phyloP scores from a whole-genome alignment of 2,797 vertebrate species.

The Sebastes matsubarae region DNA sequence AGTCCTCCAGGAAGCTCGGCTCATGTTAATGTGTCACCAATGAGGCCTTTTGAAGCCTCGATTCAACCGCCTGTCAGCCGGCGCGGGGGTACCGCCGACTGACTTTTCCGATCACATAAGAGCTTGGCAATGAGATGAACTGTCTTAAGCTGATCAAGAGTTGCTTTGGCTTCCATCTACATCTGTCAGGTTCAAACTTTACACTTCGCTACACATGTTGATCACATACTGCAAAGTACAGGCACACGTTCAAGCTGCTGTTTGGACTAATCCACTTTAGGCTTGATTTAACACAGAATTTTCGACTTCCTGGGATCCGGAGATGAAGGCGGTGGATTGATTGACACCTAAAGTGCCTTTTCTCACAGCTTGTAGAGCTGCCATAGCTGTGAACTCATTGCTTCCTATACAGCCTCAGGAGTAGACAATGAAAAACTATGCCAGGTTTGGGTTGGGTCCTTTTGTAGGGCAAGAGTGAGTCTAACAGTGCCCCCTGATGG shows the following conservation, averaged over 20 bases:
- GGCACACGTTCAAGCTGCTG: conserved; percentile 47
- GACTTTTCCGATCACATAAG: conserved; percentile 58
- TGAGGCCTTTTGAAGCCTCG: conserved; percentile 69
- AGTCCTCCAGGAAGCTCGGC: conserved; percentile 62
- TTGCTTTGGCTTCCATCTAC: conserved; percentile 60
- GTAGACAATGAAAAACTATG: conserved; percentile 41
- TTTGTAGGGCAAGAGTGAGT: conserved; percentile 32
- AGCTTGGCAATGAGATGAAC: conserved; percentile 58
- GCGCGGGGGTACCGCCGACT: conserved; percentile 40
- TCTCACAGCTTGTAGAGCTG: conserved; percentile 49
- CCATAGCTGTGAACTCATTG: conserved; percentile 37
- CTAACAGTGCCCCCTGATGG: conserved; percentile 69
- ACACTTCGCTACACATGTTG: conserved; percentile 64
- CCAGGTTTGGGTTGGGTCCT: conserved; percentile 38
- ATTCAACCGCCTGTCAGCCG: conserved; percentile 66
- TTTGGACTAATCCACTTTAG: conserved; percentile 54
- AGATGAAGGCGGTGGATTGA: conserved; percentile 57
- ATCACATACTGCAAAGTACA: conserved; percentile 65
- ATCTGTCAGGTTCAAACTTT: conserved; percentile 73
- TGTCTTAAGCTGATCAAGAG: conserved; percentile 70
- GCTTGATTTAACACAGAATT: conserved; percentile 58
- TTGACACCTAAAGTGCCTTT: conserved; percentile 58
- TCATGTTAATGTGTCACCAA: conserved; percentile 73
- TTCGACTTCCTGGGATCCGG: conserved; percentile 56
- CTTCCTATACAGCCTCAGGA: conserved; percentile 35